Evolutionary conservation across 2,888 invertebrate genomes (phyloP).

Genomic region (Orchesellides sinensis): DNA sequence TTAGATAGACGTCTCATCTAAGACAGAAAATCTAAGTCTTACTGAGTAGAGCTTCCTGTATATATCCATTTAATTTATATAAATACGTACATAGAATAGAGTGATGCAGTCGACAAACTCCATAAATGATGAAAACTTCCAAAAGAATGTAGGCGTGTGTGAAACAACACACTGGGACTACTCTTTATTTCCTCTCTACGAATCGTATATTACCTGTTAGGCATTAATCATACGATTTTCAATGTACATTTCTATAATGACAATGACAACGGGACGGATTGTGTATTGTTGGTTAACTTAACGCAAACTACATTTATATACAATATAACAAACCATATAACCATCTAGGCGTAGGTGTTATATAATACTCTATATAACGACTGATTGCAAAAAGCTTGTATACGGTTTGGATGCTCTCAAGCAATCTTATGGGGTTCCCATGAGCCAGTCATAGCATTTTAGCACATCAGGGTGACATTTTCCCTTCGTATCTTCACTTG

Average conservation of each 20-base stretch:
- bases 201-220: too few relatives aligned
- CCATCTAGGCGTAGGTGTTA: neutral
- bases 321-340: too few relatives aligned
- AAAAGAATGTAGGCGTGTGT: too few relatives aligned
- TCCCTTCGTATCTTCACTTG: conserved; percentile 54
- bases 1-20: conserved; percentile 75
- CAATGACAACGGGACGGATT: too few relatives aligned
- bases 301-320: too few relatives aligned
- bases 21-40: conserved; percentile 1
- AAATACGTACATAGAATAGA: neutral
- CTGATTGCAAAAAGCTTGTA: conserved; percentile 36
- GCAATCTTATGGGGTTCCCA: conserved; percentile 42
- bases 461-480: conserved; percentile 58
- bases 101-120: too few relatives aligned
- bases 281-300: too few relatives aligned
- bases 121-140: too few relatives aligned
- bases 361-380: neutral
- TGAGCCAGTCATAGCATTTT: conserved; percentile 44
- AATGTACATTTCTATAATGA: too few relatives aligned
- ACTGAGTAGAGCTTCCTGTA: neutral
- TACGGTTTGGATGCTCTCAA: neutral
- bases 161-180: too few relatives aligned
- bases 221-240: too few relatives aligned
- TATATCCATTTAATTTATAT: neutral
- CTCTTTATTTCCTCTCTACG: too few relatives aligned